These are phyloP conservation scores for Forbesichthys agassizii DNA, from an alignment of 2,113 vertebrate genomes.

Conservation along the genomic window DNA sequence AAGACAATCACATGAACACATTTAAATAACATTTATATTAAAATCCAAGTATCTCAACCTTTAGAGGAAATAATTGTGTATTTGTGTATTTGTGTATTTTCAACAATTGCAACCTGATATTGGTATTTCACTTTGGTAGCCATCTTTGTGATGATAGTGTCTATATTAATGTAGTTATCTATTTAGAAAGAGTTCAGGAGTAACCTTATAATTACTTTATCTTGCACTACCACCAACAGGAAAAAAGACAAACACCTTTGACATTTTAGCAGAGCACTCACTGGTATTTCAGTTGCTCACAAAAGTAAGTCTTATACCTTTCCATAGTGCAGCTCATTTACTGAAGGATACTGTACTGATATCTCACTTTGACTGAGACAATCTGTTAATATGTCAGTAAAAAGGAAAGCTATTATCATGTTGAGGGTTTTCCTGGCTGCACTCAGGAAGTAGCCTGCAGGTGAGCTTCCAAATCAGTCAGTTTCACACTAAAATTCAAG, in stretches of 20 bases:
- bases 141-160: conserved; percentile 19
- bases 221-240: conserved; percentile 23
- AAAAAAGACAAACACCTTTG: conserved; percentile 35
- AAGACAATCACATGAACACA: too few species aligned
- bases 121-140: not conserved
- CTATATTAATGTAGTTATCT: not conserved
- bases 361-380: conserved; percentile 2
- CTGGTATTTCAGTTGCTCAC: not conserved
- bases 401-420: conserved; percentile 14
- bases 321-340: conserved; percentile 10
- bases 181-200: conserved; percentile 8
- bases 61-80: too few species aligned
- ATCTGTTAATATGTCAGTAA: conserved; percentile 47
- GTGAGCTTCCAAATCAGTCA: too few species aligned
- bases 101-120: too few species aligned
- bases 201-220: conserved; percentile 28
- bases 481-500: too few species aligned
- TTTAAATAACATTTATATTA: too few species aligned
- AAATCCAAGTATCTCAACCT: too few species aligned
- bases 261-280: conserved; percentile 20
- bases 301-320: conserved; percentile 43
- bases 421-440: conserved; percentile 4
- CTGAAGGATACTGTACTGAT: conserved; percentile 48
- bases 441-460: conserved; percentile 1
- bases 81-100: not conserved